These are phyloP conservation scores for Garra rufa DNA, from an alignment of 2,113 vertebrate genomes.

Conservation along the genomic window DNA sequence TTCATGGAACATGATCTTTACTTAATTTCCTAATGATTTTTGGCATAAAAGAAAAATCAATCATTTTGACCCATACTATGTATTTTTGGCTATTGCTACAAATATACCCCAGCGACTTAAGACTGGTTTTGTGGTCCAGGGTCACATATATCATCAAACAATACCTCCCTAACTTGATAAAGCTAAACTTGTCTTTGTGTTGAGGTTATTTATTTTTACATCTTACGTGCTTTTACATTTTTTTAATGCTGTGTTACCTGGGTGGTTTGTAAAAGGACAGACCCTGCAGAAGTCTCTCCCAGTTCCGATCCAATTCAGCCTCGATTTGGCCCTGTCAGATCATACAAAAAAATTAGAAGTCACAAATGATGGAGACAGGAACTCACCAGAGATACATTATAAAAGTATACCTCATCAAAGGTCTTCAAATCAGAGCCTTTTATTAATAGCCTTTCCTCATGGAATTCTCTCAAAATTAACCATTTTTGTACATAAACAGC, in stretches of 20 bases:
- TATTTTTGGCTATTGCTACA: too few species aligned
- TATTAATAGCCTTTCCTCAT: not conserved
- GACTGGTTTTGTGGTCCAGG: too few species aligned
- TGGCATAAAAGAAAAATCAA: too few species aligned
- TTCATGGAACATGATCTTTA: too few species aligned
- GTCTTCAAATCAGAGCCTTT: not conserved
- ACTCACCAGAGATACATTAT: not conserved
- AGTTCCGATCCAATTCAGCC: constrained; percentile 86
- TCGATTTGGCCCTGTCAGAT: constrained; percentile 87
- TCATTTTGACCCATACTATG: too few species aligned
- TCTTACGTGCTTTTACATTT: not conserved
- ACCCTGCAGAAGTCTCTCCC: constrained; percentile 88
- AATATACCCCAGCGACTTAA: too few species aligned
- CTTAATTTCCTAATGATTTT: too few species aligned
- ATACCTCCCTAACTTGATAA: not conserved
- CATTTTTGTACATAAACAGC: not conserved
- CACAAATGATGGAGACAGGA: not conserved
- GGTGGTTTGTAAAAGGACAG: constrained; percentile 91
- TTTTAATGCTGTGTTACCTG: constrained; percentile 78
- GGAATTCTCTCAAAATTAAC: not conserved
- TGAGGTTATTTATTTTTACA: not conserved
- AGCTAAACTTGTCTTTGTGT: not conserved
- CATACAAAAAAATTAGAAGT: not conserved
- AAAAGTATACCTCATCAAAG: not conserved
- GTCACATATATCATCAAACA: not conserved